Conservation (phyloP, 2,797 vertebrate genomes). For the Nyctalus aviator region DNA sequence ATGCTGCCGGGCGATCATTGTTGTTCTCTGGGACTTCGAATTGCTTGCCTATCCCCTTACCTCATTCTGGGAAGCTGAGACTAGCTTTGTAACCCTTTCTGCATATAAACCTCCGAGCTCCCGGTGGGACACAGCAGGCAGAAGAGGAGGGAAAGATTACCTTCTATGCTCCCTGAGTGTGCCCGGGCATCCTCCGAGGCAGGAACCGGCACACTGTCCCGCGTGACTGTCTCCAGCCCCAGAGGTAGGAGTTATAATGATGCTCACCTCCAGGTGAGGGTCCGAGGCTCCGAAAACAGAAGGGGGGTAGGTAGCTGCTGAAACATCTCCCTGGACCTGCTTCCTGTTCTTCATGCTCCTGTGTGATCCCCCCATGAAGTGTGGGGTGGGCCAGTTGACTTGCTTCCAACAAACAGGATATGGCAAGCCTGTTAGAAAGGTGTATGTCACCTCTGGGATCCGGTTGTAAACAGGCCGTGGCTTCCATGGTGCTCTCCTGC, state of each 20-base stretch:
- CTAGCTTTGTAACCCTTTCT: neutral
- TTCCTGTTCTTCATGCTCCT: neutral
- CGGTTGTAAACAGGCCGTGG: neutral
- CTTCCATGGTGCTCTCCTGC: neutral
- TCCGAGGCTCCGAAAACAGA: neutral
- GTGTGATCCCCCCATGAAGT: neutral
- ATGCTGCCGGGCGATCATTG: neutral
- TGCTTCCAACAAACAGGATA: neutral
- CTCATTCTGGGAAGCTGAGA: neutral
- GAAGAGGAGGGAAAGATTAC: neutral
- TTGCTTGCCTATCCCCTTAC: neutral
- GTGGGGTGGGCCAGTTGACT: neutral
- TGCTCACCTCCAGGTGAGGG: neutral
- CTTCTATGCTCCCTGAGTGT: neutral
- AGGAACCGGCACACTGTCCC: neutral
- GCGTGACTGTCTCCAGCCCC: neutral
- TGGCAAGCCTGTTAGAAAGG: neutral
- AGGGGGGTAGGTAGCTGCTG: too few relatives aligned
- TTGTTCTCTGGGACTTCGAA: neutral
- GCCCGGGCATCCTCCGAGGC: rapidly evolving
- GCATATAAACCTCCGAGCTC: neutral
- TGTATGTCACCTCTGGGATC: neutral
- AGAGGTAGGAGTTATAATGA: neutral
- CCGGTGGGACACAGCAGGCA: neutral
- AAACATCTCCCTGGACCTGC: neutral